A percentile compares a stretch with the other conserved stretches of the same genome.
Conservation (phyloP, 2,888 invertebrate species). For the Leistus spinibarbis region DNA sequence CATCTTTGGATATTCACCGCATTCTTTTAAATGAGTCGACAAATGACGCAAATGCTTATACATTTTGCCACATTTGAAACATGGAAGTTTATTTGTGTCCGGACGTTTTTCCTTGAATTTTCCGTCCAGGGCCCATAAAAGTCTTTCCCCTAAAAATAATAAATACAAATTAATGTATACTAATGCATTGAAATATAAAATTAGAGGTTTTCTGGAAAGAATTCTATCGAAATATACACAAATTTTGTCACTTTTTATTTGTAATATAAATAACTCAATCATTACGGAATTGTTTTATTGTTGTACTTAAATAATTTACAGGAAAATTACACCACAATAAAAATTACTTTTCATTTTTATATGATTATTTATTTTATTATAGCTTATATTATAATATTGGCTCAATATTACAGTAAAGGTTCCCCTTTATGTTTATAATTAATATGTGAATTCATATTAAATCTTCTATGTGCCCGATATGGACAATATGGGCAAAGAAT, state of each 20-base stretch:
- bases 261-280: too few relatives aligned
- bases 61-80: slow-evolving; percentile 56
- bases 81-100: background rate
- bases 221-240: too few relatives aligned
- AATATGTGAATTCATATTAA: slow-evolving; percentile 1
- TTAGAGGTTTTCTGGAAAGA: background rate
- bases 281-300: too few relatives aligned
- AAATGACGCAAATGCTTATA: slow-evolving; percentile 62
- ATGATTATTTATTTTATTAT: background rate
- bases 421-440: slow-evolving; percentile 6
- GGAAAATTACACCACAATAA: too few relatives aligned
- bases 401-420: background rate
- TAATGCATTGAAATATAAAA: background rate
- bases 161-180: background rate
- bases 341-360: too few relatives aligned
- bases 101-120: background rate
- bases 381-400: background rate
- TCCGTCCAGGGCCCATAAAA: background rate
- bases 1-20: slow-evolving; percentile 61
- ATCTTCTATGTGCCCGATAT: background rate
- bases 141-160: background rate
- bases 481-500: slow-evolving; percentile 59
- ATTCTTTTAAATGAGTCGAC: slow-evolving; percentile 61
- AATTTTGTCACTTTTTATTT: too few relatives aligned
- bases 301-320: too few relatives aligned